phyloP scores from a whole-genome alignment of 1,140 invertebrate species.

The Psix sp. region DNA sequence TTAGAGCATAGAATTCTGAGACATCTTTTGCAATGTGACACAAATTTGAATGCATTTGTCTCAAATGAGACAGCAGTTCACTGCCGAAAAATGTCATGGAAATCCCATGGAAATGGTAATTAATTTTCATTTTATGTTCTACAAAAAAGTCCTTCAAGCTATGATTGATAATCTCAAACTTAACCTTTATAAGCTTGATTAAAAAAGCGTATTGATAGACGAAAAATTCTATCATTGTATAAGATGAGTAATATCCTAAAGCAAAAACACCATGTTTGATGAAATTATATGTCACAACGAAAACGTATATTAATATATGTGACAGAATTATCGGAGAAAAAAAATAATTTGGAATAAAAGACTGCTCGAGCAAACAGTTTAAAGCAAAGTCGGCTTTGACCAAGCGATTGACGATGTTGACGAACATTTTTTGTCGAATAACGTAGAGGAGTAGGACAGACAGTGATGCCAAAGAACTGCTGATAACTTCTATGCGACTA shows the following conservation, averaged over 20 bases:
- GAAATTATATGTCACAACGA: too few species aligned
- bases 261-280: too few species aligned
- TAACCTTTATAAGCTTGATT: neutral
- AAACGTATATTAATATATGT: too few species aligned
- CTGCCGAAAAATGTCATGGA: neutral
- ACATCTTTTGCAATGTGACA: constrained; percentile 3
- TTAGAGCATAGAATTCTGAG: neutral
- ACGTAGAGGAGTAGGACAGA: constrained; percentile 1
- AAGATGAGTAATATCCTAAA: too few species aligned
- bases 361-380: too few species aligned
- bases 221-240: too few species aligned
- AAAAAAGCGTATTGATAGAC: neutral
- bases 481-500: too few species aligned
- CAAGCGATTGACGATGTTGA: constrained; percentile 4
- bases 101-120: too few species aligned
- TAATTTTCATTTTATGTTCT: neutral
- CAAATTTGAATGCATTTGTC: constrained; percentile 4
- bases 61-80: neutral
- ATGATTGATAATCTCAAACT: neutral
- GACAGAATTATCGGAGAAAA: too few species aligned
- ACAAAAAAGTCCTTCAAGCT: neutral
- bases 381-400: constrained; percentile 3
- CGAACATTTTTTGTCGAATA: constrained; percentile 5
- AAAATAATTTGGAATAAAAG: too few species aligned
- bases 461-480: constrained; percentile 13